Evolutionary conservation across 2,797 vertebrate genomes (phyloP).

Genomic region (Florisuga fusca): DNA sequence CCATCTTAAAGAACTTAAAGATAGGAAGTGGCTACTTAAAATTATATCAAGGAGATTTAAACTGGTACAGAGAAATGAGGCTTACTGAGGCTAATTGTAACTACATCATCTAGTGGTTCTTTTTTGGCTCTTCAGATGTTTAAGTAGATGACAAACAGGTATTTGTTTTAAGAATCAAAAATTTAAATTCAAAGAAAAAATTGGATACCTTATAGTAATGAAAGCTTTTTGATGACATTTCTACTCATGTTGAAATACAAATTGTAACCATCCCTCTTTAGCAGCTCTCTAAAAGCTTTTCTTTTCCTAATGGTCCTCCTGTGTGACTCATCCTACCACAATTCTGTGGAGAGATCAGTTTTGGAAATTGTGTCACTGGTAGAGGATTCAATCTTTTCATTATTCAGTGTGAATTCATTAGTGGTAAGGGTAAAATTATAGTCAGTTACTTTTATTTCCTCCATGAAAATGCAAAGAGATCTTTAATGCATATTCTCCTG

Average conservation of each 20-base stretch:
- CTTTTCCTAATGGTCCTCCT: not conserved
- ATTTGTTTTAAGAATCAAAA: not conserved
- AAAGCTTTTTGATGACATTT: not conserved
- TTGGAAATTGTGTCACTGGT: not conserved
- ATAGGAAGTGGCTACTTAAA: not conserved
- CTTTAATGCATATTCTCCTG: constrained; percentile 51
- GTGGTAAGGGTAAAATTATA: constrained; percentile 47
- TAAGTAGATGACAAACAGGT: not conserved
- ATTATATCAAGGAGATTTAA: not conserved
- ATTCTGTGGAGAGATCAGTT: not conserved
- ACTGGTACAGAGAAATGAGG: not conserved
- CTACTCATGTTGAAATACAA: not conserved
- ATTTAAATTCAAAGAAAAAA: not conserved
- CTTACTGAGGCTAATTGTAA: not conserved
- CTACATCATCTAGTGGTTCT: not conserved
- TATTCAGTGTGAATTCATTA: not conserved
- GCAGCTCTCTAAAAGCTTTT: not conserved
- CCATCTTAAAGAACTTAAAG: not conserved
- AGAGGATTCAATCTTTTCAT: not conserved
- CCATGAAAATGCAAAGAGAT: constrained; percentile 56
- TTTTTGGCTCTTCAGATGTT: not conserved
- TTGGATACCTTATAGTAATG: not conserved
- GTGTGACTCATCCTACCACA: accelerated
- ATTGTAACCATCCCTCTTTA: not conserved
- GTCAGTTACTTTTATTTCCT: constrained; percentile 32